Percentiles rank a stretch among this genome's conserved stretches.
phyloP scores from a whole-genome alignment of 2,888 invertebrate species.

The Lithophane socia region DNA sequence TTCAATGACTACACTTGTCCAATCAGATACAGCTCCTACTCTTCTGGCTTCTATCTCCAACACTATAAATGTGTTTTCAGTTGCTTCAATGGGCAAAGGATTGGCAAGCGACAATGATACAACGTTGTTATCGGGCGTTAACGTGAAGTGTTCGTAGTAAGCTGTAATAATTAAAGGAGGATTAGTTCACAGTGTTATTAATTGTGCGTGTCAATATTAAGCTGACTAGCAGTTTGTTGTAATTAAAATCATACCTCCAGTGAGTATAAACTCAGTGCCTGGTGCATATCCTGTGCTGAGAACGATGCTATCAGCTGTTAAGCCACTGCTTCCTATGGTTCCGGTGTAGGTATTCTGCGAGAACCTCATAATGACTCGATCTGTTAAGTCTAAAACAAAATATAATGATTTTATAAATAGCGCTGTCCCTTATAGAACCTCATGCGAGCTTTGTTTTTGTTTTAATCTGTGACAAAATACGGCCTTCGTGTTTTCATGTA shows the following conservation, averaged over 20 bases:
- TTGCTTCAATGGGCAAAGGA: slow-evolving; percentile 66
- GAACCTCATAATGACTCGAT: slow-evolving; percentile 72
- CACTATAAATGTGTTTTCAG: slow-evolving; percentile 72
- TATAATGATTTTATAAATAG: not conserved
- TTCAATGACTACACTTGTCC: slow-evolving; percentile 73
- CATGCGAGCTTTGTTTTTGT: not conserved
- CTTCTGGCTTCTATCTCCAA: slow-evolving; percentile 78
- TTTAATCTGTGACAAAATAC: not conserved
- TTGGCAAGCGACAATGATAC: slow-evolving; percentile 66
- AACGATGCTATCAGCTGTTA: slow-evolving; percentile 71
- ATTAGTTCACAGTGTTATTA: not conserved
- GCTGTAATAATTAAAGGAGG: slow-evolving; percentile 69
- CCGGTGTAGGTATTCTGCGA: slow-evolving; percentile 76
- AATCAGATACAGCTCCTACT: slow-evolving; percentile 73
- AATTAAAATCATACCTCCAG: slow-evolving; percentile 73
- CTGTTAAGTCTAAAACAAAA: slow-evolving; percentile 9
- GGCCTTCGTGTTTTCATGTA: not conserved
- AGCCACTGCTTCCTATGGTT: slow-evolving; percentile 65
- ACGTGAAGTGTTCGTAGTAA: slow-evolving; percentile 67
- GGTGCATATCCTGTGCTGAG: slow-evolving; percentile 73
- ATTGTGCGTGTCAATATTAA: not conserved
- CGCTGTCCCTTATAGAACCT: too few relatives aligned
- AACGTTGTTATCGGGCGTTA: slow-evolving; percentile 65
- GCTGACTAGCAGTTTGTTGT: not conserved
- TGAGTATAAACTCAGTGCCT: slow-evolving; percentile 72